Base-by-base conservation (phyloP, 2,888 invertebrate genomes). In the Adineta ricciae region DNA sequence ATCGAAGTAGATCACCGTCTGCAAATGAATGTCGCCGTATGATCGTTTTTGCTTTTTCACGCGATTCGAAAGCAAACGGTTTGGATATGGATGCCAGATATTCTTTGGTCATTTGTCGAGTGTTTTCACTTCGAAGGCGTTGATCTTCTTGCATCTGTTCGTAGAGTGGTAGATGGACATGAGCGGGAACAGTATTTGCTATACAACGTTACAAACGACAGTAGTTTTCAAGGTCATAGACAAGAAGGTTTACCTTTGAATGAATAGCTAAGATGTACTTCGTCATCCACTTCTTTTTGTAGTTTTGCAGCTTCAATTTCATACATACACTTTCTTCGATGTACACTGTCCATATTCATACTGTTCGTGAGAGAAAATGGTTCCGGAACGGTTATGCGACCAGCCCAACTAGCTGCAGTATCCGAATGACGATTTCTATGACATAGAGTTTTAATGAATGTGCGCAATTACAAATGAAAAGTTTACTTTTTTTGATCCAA, bases 131-230 rank as follows among this genome's bases (percentile, higher is more conserved):
- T 83, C 88, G 87, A 49, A 88, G 86, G 87, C 90, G 90, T 86
- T 88, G 87, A 83, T 89, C 88, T 86, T 90, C 89, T 86, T 88
- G 88, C 46, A 90, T 88, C 86, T 90, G 89, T 87, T 90, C 89
- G 88, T 87, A 90, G 41, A 90, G 87, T 46, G 90, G 90, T 84
- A 90, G 86, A 85, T 89, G 89, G 46, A 90, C 89, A 87, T 90
- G 90, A 38, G 90, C 89, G 38, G 90, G 90, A 1, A 89, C 90
- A 32, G 90, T 90, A 82, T 88, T 88, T 21, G 90, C 90, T 87
- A 90, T 8, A 46, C 46, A 46, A 46, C 5, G 11, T 5, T 46
- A 11, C 5, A 5, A 46, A 46, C 11, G 5, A 46, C 5, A 46
- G 11, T 46, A 5, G 5, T 11, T 46, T 46, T 5, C 46, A 46